These are phyloP conservation scores for Poecilia wingei DNA, from an alignment of 2,797 vertebrate species.

Conservation along the genomic window DNA sequence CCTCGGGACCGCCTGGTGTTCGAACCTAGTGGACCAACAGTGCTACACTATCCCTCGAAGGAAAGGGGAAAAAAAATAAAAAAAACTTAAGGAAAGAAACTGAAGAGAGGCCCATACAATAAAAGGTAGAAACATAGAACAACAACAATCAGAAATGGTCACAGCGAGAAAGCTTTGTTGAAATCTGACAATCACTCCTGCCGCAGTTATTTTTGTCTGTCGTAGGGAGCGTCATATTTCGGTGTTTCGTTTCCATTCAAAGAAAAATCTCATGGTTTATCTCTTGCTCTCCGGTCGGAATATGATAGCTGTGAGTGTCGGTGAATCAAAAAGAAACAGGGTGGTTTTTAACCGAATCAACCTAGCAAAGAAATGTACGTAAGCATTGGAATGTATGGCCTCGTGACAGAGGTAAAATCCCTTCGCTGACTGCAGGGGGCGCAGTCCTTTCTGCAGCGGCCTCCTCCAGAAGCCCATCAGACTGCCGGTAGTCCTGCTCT, in stretches of 20 bases:
- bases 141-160: constrained; percentile 81
- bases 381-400: constrained; percentile 82
- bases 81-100: constrained; percentile 44
- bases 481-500: constrained; percentile 47
- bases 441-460: constrained; percentile 47
- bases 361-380: constrained; percentile 76
- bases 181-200: constrained; percentile 98
- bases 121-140: constrained; percentile 51
- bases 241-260: constrained; percentile 65
- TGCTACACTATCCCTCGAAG: constrained; percentile 34
- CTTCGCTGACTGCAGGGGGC: constrained; percentile 59
- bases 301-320: constrained; percentile 28
- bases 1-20: constrained; percentile 90
- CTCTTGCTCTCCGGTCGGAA: constrained; percentile 40
- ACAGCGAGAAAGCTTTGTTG: constrained; percentile 89
- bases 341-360: constrained; percentile 71
- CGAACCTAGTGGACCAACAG: constrained; percentile 88
- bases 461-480: constrained; percentile 63
- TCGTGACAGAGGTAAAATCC: constrained; percentile 59
- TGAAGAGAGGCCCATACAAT: constrained; percentile 28
- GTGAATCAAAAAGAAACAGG: constrained; percentile 64
- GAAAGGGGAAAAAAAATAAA: neutral
- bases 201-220: constrained; percentile 80
- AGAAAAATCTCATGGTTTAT: constrained; percentile 48
- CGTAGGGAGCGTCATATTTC: constrained; percentile 66